Evolutionary conservation across 2,797 vertebrate genomes (phyloP), one percentile per base, ranked within the genome.

Genomic region (Furcifer pardalis): DNA sequence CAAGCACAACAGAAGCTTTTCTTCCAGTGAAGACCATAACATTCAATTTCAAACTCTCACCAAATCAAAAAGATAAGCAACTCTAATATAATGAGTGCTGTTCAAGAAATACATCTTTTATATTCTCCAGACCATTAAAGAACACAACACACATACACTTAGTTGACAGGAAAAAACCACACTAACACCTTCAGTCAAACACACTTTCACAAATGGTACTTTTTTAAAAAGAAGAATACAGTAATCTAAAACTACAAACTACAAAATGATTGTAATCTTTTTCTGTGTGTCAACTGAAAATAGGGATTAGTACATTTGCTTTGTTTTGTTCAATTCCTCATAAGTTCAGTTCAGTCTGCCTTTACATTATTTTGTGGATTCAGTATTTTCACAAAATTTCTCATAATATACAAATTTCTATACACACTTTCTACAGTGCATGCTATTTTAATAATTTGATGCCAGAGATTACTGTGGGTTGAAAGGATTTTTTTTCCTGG

Each of bases 1-100:
- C n/a, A 46, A 83, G 87, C 77, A 81, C 89, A 92, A 91, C 92
- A 90, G 92, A 92, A 81, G 40, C 90, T 80, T 37, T 68, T 77
- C 27, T 84, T 90, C 77, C 85, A 87, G 27, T 37, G 19, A 66
- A 77, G 44, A 86, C 42, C 27, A 78, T n/a, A 52, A 52, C 42
- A 82, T 25, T 49, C 73, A 77, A 40, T 86, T 62, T 32, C 80
- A 73, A 30, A 66, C 87, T 79, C 77, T 85, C 86, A 82, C 23
- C 77, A 85, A 87, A 93, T 68, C 0, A 63, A 84, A 69, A 90
- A 92, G 79, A 90, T 78, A 92, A 92, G 79, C 86, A 79, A 60
- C 0, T 82, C 81, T 81, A 89, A 91, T 72, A 91, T 77, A 79
- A 85, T 66, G 75, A 59, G 52, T 81, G 72, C 46, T 89, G 88